Percentiles rank a stretch among this genome's conserved stretches.
Conservation (phyloP, 2,113 vertebrate genomes). For the Callopanchax toddi region DNA sequence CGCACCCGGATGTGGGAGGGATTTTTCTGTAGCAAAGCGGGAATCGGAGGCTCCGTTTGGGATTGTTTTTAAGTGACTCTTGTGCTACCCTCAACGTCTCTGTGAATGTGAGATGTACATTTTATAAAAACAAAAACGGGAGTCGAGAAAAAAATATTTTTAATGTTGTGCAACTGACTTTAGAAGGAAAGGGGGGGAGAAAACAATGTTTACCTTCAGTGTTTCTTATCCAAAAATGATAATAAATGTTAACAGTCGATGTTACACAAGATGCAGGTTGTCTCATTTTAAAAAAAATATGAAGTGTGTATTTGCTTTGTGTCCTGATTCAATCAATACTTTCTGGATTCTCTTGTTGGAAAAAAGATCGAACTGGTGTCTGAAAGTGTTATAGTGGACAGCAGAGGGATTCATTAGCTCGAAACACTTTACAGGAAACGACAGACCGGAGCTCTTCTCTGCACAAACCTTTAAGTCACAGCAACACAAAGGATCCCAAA, state of each 20-base stretch:
- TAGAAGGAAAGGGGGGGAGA: background rate
- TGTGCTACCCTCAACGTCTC: conserved; percentile 58
- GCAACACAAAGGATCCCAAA: no score
- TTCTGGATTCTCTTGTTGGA: no score
- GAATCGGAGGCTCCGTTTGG: conserved; percentile 37
- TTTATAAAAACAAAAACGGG: conserved; percentile 81
- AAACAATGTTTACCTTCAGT: conserved; percentile 62
- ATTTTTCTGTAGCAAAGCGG: conserved; percentile 45
- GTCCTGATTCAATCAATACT: no score
- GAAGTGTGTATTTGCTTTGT: no score
- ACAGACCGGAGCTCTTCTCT: no score
- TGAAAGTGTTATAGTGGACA: no score
- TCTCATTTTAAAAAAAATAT: conserved; percentile 5
- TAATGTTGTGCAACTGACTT: conserved; percentile 78
- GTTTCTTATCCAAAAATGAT: conserved; percentile 60
- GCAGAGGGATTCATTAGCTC: no score
- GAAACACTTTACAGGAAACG: no score
- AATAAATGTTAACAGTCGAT: conserved; percentile 55
- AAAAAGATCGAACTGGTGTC: no score
- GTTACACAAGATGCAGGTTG: conserved; percentile 18
- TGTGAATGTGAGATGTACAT: conserved; percentile 87
- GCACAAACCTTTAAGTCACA: no score
- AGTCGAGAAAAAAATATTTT: conserved; percentile 84
- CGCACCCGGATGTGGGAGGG: background rate
- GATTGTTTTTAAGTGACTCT: conserved; percentile 62